Base-by-base conservation (phyloP, 2,113 vertebrate species). In the Anoplopoma fimbria region DNA sequence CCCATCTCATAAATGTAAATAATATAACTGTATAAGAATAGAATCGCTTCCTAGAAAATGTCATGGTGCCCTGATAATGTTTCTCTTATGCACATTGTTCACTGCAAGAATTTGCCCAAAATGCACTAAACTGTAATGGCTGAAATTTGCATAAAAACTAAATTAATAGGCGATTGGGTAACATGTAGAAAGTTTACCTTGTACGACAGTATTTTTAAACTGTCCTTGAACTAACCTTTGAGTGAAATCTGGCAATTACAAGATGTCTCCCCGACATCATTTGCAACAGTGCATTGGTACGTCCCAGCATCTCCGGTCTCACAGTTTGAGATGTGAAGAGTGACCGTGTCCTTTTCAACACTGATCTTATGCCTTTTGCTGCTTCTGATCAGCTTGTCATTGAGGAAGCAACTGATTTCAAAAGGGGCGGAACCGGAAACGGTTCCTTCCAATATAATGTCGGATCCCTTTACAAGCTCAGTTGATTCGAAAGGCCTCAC, bases 361-460 rank as follows among this genome's bases (percentile, higher is more conserved):
- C 84, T 95, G 88, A 98, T 95, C 74, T 96, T 95, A 87, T 96
- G 96, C 29, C 96, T 97, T 68, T 95, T 96, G 91, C 97, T 96
- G 74, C 94, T 97, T 82, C 96, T 85, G 82, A 99, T 93, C 0
- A 91, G 93, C 55, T 96, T 98, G 72, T 95, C 96, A 67, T 98
- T 96, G 88, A 97, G 97, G 88, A 96, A 95, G 95, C 96, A 98
- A 62, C 92, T 96, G 33, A 98, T 95, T 86, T 99, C 97, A 95
- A 97, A 98, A 0, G 98, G 97, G 89, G 95, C 88, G 0, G 97
- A 97, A 84, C 98, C 98, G 87, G 96, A 94, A 72, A 99, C 83
- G 51, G 95, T 93, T 7, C 96, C 97, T 82, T 97, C 95, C 92
- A 99, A 89, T 88, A 95, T 85, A 87, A 99, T 91, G 77, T 97